Evolutionary conservation across 2,113 vertebrate genomes (phyloP).

Genomic region (Phrynocephalus versicolor): DNA sequence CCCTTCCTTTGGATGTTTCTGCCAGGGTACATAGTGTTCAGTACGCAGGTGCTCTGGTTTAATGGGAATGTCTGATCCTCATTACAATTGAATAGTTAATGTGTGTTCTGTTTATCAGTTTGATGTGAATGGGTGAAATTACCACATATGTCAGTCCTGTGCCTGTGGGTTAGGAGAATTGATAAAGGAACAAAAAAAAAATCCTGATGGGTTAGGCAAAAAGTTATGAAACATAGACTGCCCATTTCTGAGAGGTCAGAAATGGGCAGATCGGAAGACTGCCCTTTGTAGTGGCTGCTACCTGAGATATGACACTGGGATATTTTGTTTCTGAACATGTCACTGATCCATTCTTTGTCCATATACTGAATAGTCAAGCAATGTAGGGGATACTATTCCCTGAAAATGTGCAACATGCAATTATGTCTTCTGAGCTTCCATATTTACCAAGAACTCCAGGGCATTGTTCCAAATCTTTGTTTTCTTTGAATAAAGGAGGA

Average conservation of each 20-base stretch:
- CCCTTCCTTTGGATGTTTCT: neutral
- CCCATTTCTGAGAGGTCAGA: neutral
- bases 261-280: neutral
- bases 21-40: neutral
- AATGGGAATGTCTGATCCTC: neutral
- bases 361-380: neutral
- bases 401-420: neutral
- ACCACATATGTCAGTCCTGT: neutral
- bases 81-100: neutral
- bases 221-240: too few species aligned
- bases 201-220: too few species aligned
- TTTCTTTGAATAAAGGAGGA: neutral
- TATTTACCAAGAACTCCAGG: neutral
- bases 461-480: neutral
- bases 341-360: neutral
- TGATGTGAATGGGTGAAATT: neutral
- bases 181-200: too few species aligned
- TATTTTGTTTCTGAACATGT: neutral
- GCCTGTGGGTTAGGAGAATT: too few species aligned
- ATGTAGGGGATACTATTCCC: neutral
- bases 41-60: neutral
- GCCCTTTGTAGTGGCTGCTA: neutral
- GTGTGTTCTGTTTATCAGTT: neutral
- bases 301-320: neutral
- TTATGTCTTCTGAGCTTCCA: neutral